phyloP scores from a whole-genome alignment of 1,140 invertebrate genomes.

The Pogonomyrmex barbatus region DNA sequence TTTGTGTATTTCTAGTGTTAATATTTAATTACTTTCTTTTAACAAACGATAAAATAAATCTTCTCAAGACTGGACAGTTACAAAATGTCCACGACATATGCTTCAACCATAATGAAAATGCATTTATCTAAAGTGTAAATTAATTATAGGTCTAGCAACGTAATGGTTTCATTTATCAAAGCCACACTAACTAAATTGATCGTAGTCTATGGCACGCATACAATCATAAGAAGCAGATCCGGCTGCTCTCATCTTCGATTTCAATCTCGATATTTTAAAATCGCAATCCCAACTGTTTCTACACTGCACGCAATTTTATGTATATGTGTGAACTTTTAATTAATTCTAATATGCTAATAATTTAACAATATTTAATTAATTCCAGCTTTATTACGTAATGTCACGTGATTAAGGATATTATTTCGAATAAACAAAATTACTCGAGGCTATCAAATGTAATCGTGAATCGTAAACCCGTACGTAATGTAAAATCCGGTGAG shows the following conservation, averaged over 20 bases:
- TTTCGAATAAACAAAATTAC: not conserved
- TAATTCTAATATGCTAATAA: not conserved
- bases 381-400: not conserved
- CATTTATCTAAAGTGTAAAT: conserved; percentile 53
- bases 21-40: not conserved
- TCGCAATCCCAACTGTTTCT: not conserved
- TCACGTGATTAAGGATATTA: not conserved
- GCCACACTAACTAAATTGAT: conserved; percentile 51
- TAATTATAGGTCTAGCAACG: conserved; percentile 65
- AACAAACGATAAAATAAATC: not conserved
- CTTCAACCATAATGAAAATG: conserved; percentile 18
- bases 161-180: conserved; percentile 67
- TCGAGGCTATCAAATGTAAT: not conserved
- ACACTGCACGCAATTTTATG: not conserved
- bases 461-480: no score
- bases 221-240: conserved; percentile 8
- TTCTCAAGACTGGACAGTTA: not conserved
- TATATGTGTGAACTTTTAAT: not conserved
- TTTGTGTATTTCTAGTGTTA: not conserved
- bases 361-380: not conserved
- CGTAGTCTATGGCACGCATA: not conserved
- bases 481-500: not conserved
- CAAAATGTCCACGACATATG: conserved; percentile 37
- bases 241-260: conserved; percentile 15
- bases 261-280: not conserved